Evolutionary conservation across 2,797 vertebrate genomes (phyloP).

Genomic region (Lycodopsis pacificus): DNA sequence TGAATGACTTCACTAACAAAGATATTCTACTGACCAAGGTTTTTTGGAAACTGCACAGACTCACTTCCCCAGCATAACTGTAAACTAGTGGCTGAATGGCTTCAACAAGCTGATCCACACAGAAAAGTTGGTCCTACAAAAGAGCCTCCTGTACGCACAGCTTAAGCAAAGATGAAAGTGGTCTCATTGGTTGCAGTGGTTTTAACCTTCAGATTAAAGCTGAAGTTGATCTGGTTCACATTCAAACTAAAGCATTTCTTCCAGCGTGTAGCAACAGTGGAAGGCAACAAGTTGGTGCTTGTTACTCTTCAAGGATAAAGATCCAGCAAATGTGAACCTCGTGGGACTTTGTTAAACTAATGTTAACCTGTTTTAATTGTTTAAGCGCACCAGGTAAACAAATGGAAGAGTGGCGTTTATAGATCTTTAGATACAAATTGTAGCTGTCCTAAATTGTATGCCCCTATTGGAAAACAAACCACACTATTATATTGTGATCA

Average conservation of each 20-base stretch:
- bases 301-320: no score
- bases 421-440: no score
- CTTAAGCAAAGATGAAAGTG: no score
- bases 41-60: slow-evolving; percentile 33
- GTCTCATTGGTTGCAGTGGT: no score
- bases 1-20: slow-evolving; percentile 23
- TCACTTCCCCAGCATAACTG: background rate
- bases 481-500: background rate
- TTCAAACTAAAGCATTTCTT: background rate
- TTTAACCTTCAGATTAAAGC: slow-evolving; percentile 4
- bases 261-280: no score
- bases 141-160: no score
- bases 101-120: slow-evolving; percentile 6
- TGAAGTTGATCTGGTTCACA: background rate
- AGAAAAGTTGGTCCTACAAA: background rate
- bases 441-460: background rate
- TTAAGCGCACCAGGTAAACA: no score
- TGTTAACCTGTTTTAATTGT: no score
- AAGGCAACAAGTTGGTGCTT: no score
- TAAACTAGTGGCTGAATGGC: slow-evolving; percentile 9
- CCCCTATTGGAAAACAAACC: background rate
- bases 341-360: no score
- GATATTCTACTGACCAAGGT: slow-evolving; percentile 13
- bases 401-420: no score
- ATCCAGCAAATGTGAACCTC: no score